Percentiles rank a stretch among this genome's conserved stretches.
These are phyloP conservation scores for Panulirus ornatus DNA, from an alignment of 1,140 invertebrate genomes.

Conservation along the genomic window DNA sequence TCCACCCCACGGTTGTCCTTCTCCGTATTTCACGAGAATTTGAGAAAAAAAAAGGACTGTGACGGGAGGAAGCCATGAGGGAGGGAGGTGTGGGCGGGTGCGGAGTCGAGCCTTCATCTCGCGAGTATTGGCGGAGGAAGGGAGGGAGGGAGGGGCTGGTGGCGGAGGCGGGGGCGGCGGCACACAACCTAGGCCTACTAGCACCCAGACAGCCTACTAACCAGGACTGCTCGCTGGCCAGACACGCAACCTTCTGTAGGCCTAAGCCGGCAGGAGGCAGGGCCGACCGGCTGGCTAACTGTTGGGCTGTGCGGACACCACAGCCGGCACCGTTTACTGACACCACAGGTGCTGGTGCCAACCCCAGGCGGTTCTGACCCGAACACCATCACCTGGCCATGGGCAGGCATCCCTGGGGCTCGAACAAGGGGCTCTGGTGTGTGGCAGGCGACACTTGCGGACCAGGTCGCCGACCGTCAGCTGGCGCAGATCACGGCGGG, in stretches of 20 bases:
- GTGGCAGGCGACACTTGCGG: too few relatives aligned
- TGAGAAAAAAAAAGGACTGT: too few relatives aligned
- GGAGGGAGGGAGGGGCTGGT: neutral
- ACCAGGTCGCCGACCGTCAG: too few relatives aligned
- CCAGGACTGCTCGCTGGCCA: slow-evolving; percentile 44
- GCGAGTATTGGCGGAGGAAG: neutral
- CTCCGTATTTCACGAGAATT: too few relatives aligned
- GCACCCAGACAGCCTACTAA: slow-evolving; percentile 44
- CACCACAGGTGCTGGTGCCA: neutral
- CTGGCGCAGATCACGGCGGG: too few relatives aligned
- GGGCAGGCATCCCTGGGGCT: too few relatives aligned
- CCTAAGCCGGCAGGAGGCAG: slow-evolving; percentile 40
- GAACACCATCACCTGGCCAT: too few relatives aligned
- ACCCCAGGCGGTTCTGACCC: neutral
- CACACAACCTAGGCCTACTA: slow-evolving; percentile 50
- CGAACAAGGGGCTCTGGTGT: too few relatives aligned
- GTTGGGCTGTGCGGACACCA: neutral
- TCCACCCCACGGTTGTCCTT: neutral
- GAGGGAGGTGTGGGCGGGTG: too few relatives aligned
- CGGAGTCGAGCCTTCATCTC: too few relatives aligned
- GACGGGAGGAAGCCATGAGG: too few relatives aligned
- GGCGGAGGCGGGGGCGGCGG: neutral
- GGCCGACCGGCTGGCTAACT: neutral
- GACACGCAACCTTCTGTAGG: slow-evolving; percentile 57
- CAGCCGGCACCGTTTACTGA: slow-evolving; percentile 32